phyloP scores from a whole-genome alignment of 2,888 invertebrate genomes.

The Anthoptus insignis region DNA sequence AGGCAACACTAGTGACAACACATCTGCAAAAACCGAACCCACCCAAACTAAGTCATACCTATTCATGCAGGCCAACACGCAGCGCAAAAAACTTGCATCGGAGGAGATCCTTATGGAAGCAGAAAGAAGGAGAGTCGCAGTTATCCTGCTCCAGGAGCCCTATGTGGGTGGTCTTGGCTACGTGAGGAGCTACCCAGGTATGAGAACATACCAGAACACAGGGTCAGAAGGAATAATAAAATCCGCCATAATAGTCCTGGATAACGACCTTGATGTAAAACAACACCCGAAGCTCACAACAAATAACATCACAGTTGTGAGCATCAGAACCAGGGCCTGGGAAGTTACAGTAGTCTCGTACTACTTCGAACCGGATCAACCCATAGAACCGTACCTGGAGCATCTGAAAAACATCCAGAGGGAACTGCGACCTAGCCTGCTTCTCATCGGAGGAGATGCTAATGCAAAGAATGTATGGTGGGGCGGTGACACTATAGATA shows the following conservation, averaged over 20 bases:
- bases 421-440: conserved; percentile 2
- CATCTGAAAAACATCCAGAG: not conserved
- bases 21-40: too few relatives aligned
- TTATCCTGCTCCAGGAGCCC: not conserved
- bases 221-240: conserved; percentile 51
- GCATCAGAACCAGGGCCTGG: not conserved
- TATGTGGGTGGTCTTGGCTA: not conserved
- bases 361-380: not conserved
- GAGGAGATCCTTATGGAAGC: not conserved
- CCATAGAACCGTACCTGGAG: not conserved
- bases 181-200: not conserved
- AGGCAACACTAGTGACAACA: not conserved
- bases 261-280: conserved; percentile 32
- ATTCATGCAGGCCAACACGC: not conserved
- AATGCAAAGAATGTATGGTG: conserved; percentile 39
- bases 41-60: not conserved
- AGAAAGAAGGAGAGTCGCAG: not conserved
- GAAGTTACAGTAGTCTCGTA: not conserved
- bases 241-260: conserved; percentile 49
- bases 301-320: conserved; percentile 46
- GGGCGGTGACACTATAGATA: conserved; percentile 25
- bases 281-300: conserved; percentile 49
- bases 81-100: not conserved
- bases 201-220: conserved; percentile 14
- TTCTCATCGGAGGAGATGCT: conserved; percentile 28